Evolutionary conservation across 30 jellyfish, hydroid and myxozoan species (phyloP).

Genomic region (Catostylus mosaicus): DNA sequence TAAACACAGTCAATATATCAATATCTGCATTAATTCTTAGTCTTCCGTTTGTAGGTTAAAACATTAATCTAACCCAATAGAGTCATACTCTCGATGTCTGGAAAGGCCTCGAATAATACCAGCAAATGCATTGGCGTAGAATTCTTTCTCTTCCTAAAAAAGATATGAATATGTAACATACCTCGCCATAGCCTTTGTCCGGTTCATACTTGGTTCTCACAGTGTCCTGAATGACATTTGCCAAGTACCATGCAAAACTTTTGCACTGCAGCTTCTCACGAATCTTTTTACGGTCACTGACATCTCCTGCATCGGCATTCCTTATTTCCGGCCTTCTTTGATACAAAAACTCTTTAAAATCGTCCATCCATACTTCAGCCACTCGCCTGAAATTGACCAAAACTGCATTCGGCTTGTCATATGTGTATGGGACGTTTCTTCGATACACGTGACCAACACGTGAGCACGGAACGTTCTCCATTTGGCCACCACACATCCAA

Average conservation of each 20-base stretch:
- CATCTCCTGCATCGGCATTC: conserved; percentile 81
- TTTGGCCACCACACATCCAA: conserved; percentile 99
- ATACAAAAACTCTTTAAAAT: conserved; percentile 82
- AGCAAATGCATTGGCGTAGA: no score
- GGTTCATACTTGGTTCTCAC: conserved; percentile 95
- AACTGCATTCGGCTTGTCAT: conserved; percentile 95
- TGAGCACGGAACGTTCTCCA: conserved; percentile 98
- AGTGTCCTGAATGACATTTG: conserved; percentile 93
- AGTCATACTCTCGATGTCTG: no score
- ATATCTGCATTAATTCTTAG: no score
- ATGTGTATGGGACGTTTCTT: conserved; percentile 91
- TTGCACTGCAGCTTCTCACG: conserved; percentile 86
- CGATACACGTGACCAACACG: conserved; percentile 99
- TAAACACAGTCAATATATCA: no score
- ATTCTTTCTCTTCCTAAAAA: no score
- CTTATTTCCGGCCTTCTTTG: conserved; percentile 87
- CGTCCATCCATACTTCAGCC: conserved; percentile 99
- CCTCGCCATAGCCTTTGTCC: conserved; percentile 96
- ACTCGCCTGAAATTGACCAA: conserved; percentile 94
- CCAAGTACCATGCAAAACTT: conserved; percentile 92
- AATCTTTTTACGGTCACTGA: conserved; percentile 66
- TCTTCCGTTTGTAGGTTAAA: no score
- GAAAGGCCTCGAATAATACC: no score
- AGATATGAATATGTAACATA: neutral
- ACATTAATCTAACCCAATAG: no score